Conservation (phyloP, 2,113 vertebrate genomes). For the Cottus gobio region DNA sequence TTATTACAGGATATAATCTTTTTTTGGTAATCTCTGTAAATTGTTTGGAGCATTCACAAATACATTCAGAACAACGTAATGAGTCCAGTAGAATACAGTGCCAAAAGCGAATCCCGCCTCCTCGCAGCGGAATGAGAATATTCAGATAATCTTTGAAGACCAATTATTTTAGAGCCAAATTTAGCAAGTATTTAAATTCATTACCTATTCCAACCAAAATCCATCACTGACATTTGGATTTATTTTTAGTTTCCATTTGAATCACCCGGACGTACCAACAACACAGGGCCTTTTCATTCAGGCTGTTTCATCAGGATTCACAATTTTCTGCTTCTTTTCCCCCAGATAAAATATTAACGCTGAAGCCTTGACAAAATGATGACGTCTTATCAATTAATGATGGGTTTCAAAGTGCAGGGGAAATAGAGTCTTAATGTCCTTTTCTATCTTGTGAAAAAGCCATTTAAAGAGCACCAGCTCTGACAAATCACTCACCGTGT, state of each 20-base stretch:
- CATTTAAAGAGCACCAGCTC: slow-evolving; percentile 16
- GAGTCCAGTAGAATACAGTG: not conserved
- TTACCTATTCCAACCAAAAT: slow-evolving; percentile 59
- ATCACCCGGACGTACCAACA: slow-evolving; percentile 52
- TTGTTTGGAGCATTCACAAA: not conserved
- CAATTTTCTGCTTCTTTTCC: slow-evolving; percentile 43
- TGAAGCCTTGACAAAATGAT: slow-evolving; percentile 67
- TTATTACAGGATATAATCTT: not conserved
- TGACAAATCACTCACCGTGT: slow-evolving; percentile 23
- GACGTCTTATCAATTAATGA: slow-evolving; percentile 77
- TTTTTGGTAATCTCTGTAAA: slow-evolving; percentile 1
- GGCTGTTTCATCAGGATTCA: slow-evolving; percentile 47
- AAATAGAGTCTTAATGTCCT: slow-evolving; percentile 71
- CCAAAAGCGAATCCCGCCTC: not conserved
- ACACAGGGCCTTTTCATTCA: slow-evolving; percentile 31
- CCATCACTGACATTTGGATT: slow-evolving; percentile 69
- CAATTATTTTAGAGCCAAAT: slow-evolving; percentile 62
- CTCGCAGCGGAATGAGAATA: slow-evolving; percentile 28
- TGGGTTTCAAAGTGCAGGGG: slow-evolving; percentile 63
- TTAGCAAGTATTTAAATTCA: slow-evolving; percentile 63
- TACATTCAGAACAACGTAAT: not conserved
- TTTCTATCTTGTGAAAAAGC: slow-evolving; percentile 54
- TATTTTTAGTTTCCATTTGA: slow-evolving; percentile 70
- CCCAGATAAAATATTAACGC: slow-evolving; percentile 71
- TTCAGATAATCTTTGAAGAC: slow-evolving; percentile 22